phyloP scores from a whole-genome alignment of 2,888 invertebrate species.

The Marasmarcha lunaedactyla region DNA sequence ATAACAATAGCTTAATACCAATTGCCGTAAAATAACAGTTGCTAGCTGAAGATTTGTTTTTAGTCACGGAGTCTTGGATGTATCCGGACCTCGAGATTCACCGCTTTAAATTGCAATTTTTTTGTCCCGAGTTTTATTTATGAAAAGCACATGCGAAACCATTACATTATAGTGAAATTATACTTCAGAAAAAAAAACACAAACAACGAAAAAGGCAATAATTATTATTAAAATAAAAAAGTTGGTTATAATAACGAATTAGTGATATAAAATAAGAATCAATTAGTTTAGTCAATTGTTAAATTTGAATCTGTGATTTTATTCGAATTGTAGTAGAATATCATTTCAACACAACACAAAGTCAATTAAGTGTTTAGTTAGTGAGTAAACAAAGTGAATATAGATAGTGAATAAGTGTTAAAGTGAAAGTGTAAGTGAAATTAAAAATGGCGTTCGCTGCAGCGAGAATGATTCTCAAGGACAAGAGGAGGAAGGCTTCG shows the following conservation, averaged over 20 bases:
- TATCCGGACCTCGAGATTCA: too few relatives aligned
- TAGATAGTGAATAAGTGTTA: neutral
- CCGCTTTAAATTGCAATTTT: too few relatives aligned
- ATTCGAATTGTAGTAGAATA: constrained; percentile 18
- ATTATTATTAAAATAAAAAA: constrained; percentile 22
- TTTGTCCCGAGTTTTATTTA: too few relatives aligned
- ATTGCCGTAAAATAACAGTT: too few relatives aligned
- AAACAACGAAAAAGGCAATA: constrained; percentile 37
- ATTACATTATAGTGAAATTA: too few relatives aligned
- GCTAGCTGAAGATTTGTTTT: too few relatives aligned
- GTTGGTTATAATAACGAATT: too few relatives aligned
- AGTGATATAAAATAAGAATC: constrained; percentile 16
- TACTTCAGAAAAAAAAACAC: too few relatives aligned
- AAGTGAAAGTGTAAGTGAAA: constrained; percentile 12
- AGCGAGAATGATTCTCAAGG: constrained; percentile 86
- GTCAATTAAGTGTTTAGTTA: constrained; percentile 12
- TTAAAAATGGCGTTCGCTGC: constrained; percentile 84
- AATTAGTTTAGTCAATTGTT: constrained; percentile 40
- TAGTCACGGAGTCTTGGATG: too few relatives aligned
- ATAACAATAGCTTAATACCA: too few relatives aligned
- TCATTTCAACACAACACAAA: constrained; percentile 9
- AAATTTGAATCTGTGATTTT: constrained; percentile 33
- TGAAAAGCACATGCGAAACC: too few relatives aligned
- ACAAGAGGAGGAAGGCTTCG: constrained; percentile 83
- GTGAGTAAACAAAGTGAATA: neutral